Base-by-base conservation (phyloP, 2,888 invertebrate species). In the Smittia sp. region DNA sequence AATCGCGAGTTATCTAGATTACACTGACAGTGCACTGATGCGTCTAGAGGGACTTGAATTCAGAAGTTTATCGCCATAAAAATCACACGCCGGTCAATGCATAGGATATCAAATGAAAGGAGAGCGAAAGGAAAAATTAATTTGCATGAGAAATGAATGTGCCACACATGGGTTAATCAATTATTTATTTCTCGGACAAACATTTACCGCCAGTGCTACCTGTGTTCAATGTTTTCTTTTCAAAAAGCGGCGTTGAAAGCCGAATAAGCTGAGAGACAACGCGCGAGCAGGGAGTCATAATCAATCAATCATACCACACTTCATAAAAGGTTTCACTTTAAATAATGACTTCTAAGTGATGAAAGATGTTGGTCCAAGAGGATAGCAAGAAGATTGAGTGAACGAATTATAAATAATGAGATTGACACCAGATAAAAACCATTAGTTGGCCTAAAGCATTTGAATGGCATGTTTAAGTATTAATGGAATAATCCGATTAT, bases 401-500 rank as follows among this genome's bases (percentile, higher is more conserved):
- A 69, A 65, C 24, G 22, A 62, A 38, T 62, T 62, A 72, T 72
- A 58, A 72, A 72, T 72, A 46, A 58, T 62, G 62, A 32, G 72
- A 72, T 58, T 13, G 41, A 15, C 24, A 22, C 24, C 24, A 72
- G 72, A 72, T 72, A 72, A 72, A 72, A 72, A 72, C 72, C 72
- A 72, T 72, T 72, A 72, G 72, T 62, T 72, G 20, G 38, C 63
- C 27, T 63, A 7, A 25, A n/a, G 7, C 6, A 63, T 68, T 25
- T 18, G 39, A 66, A 68, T 68, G 41, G 46, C 46, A 46, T 41
- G 20, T 41, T 41, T 24, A 32, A 69, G 52, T 72, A 62, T 72
- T 72, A 62, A 72, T 62, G 72, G 62, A 41, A 62, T 72, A 72
- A 72, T 72, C 72, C 62, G 72, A 72, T 72, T 72, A 72, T 58